Evolutionary conservation across 2,797 vertebrate genomes (phyloP).

Genomic region (Eulemur rubriventer): DNA sequence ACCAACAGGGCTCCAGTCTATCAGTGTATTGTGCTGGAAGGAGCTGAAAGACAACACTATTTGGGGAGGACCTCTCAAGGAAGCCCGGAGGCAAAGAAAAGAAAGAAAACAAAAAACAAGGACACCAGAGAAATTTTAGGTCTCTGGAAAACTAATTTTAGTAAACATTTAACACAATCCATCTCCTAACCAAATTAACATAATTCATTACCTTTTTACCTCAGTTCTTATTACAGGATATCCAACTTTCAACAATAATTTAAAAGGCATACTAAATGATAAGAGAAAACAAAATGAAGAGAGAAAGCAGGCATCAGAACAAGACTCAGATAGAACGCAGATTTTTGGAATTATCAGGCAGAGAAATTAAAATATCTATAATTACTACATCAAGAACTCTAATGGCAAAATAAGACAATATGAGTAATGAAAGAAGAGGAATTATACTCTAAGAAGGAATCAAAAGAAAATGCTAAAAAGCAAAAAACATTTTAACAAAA

Average conservation of each 20-base stretch:
- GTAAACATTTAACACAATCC: not conserved
- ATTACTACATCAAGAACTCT: not conserved
- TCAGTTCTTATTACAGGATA: not conserved
- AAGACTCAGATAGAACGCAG: not conserved
- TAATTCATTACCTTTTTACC: not conserved
- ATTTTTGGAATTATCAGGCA: not conserved
- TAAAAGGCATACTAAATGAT: not conserved
- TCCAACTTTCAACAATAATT: not conserved
- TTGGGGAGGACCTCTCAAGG: not conserved
- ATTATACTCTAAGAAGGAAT: not conserved
- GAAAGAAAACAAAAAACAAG: not conserved
- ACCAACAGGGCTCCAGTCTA: not conserved
- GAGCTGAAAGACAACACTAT: not conserved
- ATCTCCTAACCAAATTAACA: not conserved
- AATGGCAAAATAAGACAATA: not conserved
- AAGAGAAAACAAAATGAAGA: not conserved
- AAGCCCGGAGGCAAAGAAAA: not conserved
- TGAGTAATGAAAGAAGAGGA: not conserved
- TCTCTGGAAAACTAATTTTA: not conserved
- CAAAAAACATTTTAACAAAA: not conserved
- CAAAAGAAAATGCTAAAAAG: not conserved
- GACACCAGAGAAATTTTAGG: not conserved
- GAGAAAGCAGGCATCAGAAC: not conserved
- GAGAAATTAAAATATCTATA: not conserved
- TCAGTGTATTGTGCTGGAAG: not conserved